Conservation (phyloP, 2,113 vertebrate species). For the Caracal caracal region DNA sequence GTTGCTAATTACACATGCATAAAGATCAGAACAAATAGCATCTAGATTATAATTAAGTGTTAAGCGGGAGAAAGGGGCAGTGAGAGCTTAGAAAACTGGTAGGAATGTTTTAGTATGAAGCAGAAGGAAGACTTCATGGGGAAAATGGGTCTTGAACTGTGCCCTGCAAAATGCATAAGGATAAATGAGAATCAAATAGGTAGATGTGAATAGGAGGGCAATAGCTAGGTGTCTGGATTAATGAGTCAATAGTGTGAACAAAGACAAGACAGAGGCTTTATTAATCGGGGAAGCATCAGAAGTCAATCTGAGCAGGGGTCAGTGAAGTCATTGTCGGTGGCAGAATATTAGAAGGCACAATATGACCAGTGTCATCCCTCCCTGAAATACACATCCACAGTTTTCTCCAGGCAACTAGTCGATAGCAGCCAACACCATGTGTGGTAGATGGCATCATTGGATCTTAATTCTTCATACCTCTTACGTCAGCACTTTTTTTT, state of each 20-base stretch:
- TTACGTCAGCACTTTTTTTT: not conserved
- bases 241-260: not conserved
- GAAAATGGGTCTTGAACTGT: not conserved
- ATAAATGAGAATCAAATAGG: not conserved
- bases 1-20: not conserved
- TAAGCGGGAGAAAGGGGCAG: not conserved
- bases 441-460: not conserved
- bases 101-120: not conserved
- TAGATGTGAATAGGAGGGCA: not conserved
- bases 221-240: not conserved
- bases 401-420: not conserved
- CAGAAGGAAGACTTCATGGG: not conserved
- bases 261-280: not conserved
- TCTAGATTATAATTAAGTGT: not conserved
- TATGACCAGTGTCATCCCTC: not conserved
- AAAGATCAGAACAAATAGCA: not conserved
- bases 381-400: not conserved
- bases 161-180: not conserved
- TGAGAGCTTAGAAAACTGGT: not conserved
- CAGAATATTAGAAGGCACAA: not conserved
- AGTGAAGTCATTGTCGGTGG: not conserved
- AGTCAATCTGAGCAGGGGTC: not conserved
- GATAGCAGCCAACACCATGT: not conserved
- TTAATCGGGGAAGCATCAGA: not conserved
- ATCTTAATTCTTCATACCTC: not conserved